These are phyloP conservation scores for Pseudomyrmex cubaensis DNA, from an alignment of 1,140 invertebrate genomes.

Conservation along the genomic window DNA sequence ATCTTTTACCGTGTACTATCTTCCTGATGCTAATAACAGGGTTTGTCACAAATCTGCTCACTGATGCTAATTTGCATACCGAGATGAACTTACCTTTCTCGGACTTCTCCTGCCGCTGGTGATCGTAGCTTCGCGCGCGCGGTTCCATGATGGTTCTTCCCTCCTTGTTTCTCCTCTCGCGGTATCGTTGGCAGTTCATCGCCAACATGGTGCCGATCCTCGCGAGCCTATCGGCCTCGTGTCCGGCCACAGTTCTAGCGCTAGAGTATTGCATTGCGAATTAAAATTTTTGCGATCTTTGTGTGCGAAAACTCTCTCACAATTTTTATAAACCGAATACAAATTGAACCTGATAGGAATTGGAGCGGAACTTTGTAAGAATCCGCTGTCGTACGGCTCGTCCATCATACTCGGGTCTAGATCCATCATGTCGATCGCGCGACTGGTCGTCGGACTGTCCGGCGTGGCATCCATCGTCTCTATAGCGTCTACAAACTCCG, in stretches of 20 bases:
- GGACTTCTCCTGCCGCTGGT: conserved; percentile 85
- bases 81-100: conserved; percentile 86
- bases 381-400: conserved; percentile 84
- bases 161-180: conserved; percentile 80
- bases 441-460: conserved; percentile 82
- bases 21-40: no score
- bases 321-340: background rate
- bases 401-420: conserved; percentile 84
- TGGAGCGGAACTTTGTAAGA: conserved; percentile 83
- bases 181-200: conserved; percentile 85
- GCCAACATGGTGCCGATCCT: conserved; percentile 88
- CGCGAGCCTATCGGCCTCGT: conserved; percentile 89
- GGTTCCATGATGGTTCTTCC: conserved; percentile 83
- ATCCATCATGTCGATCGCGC: conserved; percentile 84
- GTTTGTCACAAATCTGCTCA: conserved; percentile 21
- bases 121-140: conserved; percentile 88
- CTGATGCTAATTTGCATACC: conserved; percentile 9
- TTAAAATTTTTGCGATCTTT: background rate
- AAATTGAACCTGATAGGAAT: conserved; percentile 82
- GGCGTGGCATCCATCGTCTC: conserved; percentile 77
- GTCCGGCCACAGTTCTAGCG: conserved; percentile 90
- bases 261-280: conserved; percentile 51
- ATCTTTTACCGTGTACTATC: conserved; percentile 36
- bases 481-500: conserved; percentile 73
- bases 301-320: background rate